Percentiles rank a stretch among this genome's conserved stretches.
Conservation (phyloP, 2,797 vertebrate genomes). For the Allobates femoralis region DNA sequence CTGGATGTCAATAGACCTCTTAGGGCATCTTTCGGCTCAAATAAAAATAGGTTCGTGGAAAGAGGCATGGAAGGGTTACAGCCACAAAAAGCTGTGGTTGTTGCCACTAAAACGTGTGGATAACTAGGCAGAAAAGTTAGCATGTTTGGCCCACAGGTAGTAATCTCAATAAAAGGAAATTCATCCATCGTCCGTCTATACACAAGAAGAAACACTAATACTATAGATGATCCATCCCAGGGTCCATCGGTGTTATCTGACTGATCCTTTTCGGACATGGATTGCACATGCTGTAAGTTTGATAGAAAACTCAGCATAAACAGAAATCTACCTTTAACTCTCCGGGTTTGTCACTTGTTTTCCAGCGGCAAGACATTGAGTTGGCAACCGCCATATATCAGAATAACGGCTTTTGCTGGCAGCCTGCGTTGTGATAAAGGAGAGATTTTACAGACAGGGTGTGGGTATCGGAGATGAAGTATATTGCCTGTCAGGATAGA, state of each 20-base stretch:
- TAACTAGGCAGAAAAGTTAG: no score
- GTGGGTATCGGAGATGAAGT: constrained; percentile 44
- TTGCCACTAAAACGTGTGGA: no score
- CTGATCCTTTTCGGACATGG: background rate
- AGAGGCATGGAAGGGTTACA: no score
- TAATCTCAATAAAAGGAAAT: background rate
- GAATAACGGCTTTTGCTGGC: constrained; percentile 49
- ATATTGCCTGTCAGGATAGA: constrained; percentile 43
- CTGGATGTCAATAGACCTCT: no score
- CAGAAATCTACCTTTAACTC: constrained; percentile 42
- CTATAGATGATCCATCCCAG: background rate
- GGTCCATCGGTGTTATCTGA: background rate
- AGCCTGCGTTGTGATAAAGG: constrained; percentile 50
- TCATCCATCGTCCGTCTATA: background rate
- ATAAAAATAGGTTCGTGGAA: no score
- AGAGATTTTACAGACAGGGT: constrained; percentile 57
- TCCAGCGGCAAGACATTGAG: constrained; percentile 45
- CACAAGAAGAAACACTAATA: background rate
- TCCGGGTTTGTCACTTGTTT: constrained; percentile 45
- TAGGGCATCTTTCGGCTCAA: no score
- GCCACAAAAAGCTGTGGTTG: no score
- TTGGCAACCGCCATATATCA: constrained; percentile 55
- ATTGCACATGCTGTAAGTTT: background rate
- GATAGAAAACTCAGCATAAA: constrained; percentile 36
- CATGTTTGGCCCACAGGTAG: background rate